These are phyloP conservation scores for Conops quadrifasciatus DNA, from an alignment of 2,888 invertebrate genomes.

Conservation along the genomic window DNA sequence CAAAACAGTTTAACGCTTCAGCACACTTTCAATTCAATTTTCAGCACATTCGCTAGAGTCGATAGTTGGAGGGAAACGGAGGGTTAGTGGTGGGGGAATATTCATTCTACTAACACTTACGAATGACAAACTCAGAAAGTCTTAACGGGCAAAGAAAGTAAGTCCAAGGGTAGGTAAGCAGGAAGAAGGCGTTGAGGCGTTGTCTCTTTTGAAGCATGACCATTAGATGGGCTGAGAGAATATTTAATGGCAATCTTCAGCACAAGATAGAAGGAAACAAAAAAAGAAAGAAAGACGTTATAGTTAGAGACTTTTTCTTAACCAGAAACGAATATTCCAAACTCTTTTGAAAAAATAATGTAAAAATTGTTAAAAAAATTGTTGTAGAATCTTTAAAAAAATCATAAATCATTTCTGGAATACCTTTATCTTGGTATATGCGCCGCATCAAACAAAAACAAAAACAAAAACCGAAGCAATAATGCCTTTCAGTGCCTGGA, in stretches of 20 bases:
- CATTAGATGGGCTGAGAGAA: conserved; percentile 43
- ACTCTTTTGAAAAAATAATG: background rate
- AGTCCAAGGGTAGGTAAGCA: no score
- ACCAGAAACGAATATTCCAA: background rate
- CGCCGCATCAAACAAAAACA: background rate
- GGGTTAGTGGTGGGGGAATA: background rate
- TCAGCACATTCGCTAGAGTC: conserved; percentile 34
- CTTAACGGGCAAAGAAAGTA: no score
- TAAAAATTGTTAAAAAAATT: background rate
- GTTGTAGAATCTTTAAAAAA: conserved; percentile 6
- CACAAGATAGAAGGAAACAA: background rate
- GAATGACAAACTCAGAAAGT: no score
- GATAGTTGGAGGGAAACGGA: background rate
- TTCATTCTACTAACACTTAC: no score
- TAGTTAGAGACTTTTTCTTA: background rate
- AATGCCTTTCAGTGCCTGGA: background rate
- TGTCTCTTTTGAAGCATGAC: conserved; percentile 39
- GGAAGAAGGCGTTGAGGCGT: conserved; percentile 53
- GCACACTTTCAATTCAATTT: conserved; percentile 64
- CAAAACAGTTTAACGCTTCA: conserved; percentile 66
- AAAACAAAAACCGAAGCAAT: background rate
- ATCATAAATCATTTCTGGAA: conserved; percentile 16
- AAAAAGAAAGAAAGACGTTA: background rate
- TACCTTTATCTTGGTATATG: background rate
- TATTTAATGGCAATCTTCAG: background rate